Evolutionary conservation across 2,888 invertebrate genomes (phyloP), one percentile per base, ranked within the genome.

Genomic region (Pandemis cinnamomeana): DNA sequence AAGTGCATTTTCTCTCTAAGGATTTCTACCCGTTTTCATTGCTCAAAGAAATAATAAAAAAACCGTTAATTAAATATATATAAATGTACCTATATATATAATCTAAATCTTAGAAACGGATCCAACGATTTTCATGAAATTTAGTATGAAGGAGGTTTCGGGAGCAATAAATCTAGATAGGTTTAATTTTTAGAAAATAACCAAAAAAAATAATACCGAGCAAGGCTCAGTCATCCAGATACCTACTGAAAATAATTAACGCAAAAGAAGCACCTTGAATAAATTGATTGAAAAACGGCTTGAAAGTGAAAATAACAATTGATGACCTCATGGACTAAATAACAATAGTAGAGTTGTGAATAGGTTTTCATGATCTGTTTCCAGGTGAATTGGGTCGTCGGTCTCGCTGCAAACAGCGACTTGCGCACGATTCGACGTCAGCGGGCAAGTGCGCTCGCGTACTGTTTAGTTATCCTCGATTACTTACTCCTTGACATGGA

Each of bases 391-490:
- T 83, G 79, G 84, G 83, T 79, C 81, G 75, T 80, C 77, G 82
- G 77, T 83, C 72, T 83, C 72, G 69, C 72, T 75, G 78, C 79
- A 81, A 80, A 83, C 79, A 80, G 60, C 61, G 74, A 75, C 68
- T 76, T 78, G 69, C 71, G 78, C 75, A 83, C 80, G 77, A 77
- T 71, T 77, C 60, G 63, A 82, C 84, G 84, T 83, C 84, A 86
- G 69, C 77, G 78, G 75, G 78, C 83, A 86, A 80, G 83, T 83
- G 84, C 82, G 83, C 75, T 76, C 75, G 76, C 76, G 77, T 60
- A 79, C 67, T 88, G 82, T 88, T 87, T 87, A 81, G 75, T 82
- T 88, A 86, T 86, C 86, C 88, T 88, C 87, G 81, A 82, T 88
- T 81, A 84, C 82, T 80, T 82, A 83, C 80, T 84, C 88, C 88